phyloP scores from a whole-genome alignment of 1,140 invertebrate species.

The Tetramorium simillimum region DNA sequence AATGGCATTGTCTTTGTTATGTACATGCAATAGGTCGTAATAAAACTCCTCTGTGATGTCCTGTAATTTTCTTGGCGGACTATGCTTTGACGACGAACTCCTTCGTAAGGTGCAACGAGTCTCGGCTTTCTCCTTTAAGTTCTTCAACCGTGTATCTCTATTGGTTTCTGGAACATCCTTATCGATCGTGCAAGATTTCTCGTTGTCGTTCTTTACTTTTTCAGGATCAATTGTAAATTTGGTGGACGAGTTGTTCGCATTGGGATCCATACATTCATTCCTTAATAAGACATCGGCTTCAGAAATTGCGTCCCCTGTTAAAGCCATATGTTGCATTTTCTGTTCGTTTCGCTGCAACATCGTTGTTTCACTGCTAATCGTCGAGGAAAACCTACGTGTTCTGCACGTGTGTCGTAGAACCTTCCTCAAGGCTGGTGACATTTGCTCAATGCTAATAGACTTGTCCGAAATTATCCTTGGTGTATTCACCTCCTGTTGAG shows the following conservation, averaged over 20 bases:
- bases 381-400: neutral
- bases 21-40: slow-evolving; percentile 40
- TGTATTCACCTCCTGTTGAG: slow-evolving; percentile 5
- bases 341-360: neutral
- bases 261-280: neutral
- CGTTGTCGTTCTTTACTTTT: neutral
- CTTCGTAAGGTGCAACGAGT: neutral
- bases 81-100: neutral
- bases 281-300: neutral
- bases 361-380: neutral
- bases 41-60: slow-evolving; percentile 64
- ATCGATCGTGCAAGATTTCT: neutral
- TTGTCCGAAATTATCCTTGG: slow-evolving; percentile 81
- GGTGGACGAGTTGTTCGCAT: neutral
- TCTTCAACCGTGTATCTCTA: neutral
- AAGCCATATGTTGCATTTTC: neutral
- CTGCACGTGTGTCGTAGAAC: slow-evolving; percentile 66
- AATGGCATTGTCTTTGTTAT: slow-evolving; percentile 46
- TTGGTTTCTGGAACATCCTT: neutral
- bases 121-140: neutral
- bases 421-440: slow-evolving; percentile 72
- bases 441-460: slow-evolving; percentile 77
- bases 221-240: neutral
- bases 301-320: neutral
- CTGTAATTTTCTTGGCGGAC: slow-evolving; percentile 51